Percentiles rank a stretch among this genome's conserved stretches.
Evolutionary conservation across 2,797 vertebrate genomes (phyloP).

Genomic region (Chiroxiphia lanceolata): DNA sequence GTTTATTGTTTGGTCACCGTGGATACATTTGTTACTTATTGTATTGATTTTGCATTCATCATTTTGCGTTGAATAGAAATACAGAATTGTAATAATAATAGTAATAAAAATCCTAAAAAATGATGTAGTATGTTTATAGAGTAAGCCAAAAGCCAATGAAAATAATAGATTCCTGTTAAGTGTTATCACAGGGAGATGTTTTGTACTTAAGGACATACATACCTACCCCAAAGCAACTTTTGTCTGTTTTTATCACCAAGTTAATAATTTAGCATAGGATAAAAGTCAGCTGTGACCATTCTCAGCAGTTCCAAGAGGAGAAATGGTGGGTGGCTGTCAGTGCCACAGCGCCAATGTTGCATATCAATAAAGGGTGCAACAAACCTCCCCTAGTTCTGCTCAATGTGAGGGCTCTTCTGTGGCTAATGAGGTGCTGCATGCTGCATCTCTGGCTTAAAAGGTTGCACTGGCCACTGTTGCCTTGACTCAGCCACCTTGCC

Average conservation of each 20-base stretch:
- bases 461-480: background rate
- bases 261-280: constrained; percentile 45
- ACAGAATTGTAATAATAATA: background rate
- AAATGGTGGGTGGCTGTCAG: background rate
- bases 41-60: constrained; percentile 51
- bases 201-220: background rate
- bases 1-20: constrained; percentile 59
- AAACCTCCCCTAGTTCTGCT: background rate
- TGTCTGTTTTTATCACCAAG: background rate
- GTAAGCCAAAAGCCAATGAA: constrained; percentile 38
- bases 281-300: constrained; percentile 1
- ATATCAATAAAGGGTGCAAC: background rate
- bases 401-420: background rate
- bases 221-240: background rate
- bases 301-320: background rate
- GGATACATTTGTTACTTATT: constrained; percentile 65
- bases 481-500: background rate
- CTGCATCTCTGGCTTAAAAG: background rate
- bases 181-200: constrained; percentile 5
- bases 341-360: background rate
- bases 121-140: background rate
- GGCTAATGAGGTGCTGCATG: background rate
- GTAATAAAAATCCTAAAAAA: background rate
- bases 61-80: constrained; percentile 45
- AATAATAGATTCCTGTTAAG: constrained; percentile 33